Conservation (phyloP, 2,113 vertebrate genomes). For the Etheostoma cragini region DNA sequence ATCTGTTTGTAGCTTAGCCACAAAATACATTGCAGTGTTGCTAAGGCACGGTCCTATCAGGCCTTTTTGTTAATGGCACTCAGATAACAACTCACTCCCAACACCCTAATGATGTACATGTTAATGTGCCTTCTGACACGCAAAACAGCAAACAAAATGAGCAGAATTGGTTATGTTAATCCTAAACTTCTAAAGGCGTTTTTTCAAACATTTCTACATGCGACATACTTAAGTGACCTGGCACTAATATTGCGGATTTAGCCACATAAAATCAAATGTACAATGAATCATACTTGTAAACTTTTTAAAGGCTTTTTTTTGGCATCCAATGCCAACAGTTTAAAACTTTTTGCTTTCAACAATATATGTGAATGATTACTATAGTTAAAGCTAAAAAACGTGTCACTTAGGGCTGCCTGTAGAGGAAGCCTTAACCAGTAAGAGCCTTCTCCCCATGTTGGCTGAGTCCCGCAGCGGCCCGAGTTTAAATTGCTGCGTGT, state of each 20-base stretch:
- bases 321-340: neutral
- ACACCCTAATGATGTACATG: conserved; percentile 27
- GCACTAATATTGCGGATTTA: neutral
- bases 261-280: neutral
- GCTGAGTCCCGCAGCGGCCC: too few species aligned
- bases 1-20: conserved; percentile 24
- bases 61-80: conserved; percentile 20
- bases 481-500: too few species aligned
- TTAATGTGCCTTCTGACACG: conserved; percentile 39
- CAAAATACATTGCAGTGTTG: conserved; percentile 17
- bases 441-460: too few species aligned
- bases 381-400: neutral
- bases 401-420: too few species aligned
- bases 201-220: neutral
- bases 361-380: neutral
- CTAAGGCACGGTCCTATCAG: conserved; percentile 11
- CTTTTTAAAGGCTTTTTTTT: neutral
- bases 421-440: too few species aligned
- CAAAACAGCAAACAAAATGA: conserved; percentile 55
- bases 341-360: neutral
- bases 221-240: too few species aligned
- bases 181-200: neutral
- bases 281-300: neutral
- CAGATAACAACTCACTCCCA: conserved; percentile 26
- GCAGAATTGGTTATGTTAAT: conserved; percentile 22